Evolutionary conservation across 2,113 vertebrate genomes (phyloP).

Genomic region (Hyla sarda): DNA sequence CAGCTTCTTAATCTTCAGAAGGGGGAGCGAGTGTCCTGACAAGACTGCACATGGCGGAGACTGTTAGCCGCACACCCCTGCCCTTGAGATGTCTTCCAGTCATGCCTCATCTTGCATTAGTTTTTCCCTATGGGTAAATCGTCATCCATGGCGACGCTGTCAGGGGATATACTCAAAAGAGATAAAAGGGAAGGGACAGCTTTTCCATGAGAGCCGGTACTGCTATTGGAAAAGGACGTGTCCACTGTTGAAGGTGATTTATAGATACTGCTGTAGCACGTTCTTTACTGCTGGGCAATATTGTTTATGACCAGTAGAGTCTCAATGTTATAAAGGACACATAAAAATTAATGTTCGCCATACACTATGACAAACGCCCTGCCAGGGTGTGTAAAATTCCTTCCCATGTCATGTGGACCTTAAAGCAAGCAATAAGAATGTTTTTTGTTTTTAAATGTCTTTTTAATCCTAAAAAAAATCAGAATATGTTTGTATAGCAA

Average conservation of each 20-base stretch:
- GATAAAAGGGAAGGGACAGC: slow-evolving; percentile 50
- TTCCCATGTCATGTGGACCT: neutral
- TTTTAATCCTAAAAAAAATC: neutral
- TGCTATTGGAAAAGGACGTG: slow-evolving; percentile 41
- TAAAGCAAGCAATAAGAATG: neutral
- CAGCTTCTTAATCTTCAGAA: neutral
- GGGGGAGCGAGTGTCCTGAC: slow-evolving; percentile 49
- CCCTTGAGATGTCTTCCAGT: slow-evolving; percentile 65
- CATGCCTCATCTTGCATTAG: neutral
- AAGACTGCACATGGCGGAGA: slow-evolving; percentile 62
- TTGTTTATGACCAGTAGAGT: neutral
- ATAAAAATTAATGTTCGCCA: slow-evolving; percentile 3
- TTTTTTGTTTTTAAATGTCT: neutral
- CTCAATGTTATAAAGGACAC: slow-evolving; percentile 26
- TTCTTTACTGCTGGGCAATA: slow-evolving; percentile 20
- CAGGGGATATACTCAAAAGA: slow-evolving; percentile 23
- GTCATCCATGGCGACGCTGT: slow-evolving; percentile 21
- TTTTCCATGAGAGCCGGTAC: neutral
- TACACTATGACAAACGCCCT: neutral
- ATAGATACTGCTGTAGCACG: neutral
- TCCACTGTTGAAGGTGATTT: slow-evolving; percentile 28
- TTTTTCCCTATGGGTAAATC: slow-evolving; percentile 52
- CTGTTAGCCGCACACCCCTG: slow-evolving; percentile 60
- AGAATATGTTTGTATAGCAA: neutral
- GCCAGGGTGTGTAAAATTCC: slow-evolving; percentile 5